phyloP scores from a whole-genome alignment of 2,113 vertebrate species.

The Helogale parvula region DNA sequence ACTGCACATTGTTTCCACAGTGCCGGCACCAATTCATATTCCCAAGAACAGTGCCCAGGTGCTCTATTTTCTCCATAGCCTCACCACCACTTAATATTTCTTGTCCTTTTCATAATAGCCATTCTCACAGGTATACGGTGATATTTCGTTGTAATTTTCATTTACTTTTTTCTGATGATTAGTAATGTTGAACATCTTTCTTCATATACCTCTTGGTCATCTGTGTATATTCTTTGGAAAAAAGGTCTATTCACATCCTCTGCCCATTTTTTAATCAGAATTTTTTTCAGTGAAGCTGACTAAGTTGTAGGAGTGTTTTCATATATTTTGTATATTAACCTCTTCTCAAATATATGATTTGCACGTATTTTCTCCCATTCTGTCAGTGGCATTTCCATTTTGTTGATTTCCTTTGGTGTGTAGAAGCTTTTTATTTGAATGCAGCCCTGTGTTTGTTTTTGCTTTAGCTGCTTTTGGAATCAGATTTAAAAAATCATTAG shows the following conservation, averaged over 20 bases:
- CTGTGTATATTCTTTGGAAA: background rate
- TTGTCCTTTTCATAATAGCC: background rate
- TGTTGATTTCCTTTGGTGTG: background rate
- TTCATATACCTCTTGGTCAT: background rate
- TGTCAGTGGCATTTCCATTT: background rate
- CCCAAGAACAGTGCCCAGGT: background rate
- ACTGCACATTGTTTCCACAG: background rate
- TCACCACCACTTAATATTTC: background rate
- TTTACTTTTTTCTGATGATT: background rate
- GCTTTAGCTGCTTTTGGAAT: background rate
- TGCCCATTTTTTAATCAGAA: background rate
- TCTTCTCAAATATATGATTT: background rate
- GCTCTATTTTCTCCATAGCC: background rate
- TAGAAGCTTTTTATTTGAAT: background rate
- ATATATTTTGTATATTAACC: background rate
- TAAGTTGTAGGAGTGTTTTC: background rate
- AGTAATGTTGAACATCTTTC: background rate
- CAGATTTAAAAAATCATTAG: background rate
- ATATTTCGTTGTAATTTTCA: background rate
- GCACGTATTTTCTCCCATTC: background rate
- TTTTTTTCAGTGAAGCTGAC: background rate
- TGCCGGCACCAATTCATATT: background rate
- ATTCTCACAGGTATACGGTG: background rate
- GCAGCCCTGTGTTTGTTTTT: background rate
- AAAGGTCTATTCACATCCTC: background rate